Evolutionary conservation across 2,113 vertebrate species (phyloP).

Genomic region (Chaetura pelagica): DNA sequence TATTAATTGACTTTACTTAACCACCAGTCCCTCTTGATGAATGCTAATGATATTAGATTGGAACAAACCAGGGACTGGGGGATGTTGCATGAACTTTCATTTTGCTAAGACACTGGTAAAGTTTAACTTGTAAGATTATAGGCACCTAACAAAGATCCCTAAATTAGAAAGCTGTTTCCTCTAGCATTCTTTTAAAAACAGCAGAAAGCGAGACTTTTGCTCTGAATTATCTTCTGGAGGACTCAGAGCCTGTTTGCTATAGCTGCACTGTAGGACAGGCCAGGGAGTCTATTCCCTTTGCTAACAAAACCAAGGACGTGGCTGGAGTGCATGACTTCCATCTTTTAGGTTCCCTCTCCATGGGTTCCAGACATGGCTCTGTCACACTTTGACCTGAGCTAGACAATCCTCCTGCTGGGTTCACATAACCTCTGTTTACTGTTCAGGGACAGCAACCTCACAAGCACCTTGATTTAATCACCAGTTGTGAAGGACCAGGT

Average conservation of each 20-base stretch:
- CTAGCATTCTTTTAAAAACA: not conserved
- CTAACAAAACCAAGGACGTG: not conserved
- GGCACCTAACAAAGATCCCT: not conserved
- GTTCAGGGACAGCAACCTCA: not conserved
- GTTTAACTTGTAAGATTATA: not conserved
- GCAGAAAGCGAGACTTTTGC: not conserved
- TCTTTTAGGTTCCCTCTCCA: not conserved
- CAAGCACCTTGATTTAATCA: not conserved
- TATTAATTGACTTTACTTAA: not conserved
- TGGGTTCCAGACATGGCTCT: not conserved
- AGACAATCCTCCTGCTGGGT: fast-evolving
- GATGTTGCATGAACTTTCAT: not conserved
- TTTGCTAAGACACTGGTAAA: not conserved
- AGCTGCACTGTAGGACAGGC: not conserved
- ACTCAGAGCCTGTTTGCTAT: not conserved
- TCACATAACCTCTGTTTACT: not conserved
- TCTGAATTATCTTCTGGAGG: not conserved
- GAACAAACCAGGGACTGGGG: not conserved
- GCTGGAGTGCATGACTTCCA: not conserved
- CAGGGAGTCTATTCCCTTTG: fast-evolving
- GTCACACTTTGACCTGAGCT: not conserved
- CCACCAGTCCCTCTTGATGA: not conserved
- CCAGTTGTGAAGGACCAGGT: no score
- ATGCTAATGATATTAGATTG: not conserved
- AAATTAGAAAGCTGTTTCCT: not conserved